Base-by-base conservation (phyloP, 2,113 vertebrate genomes). In the Crypturellus undulatus region DNA sequence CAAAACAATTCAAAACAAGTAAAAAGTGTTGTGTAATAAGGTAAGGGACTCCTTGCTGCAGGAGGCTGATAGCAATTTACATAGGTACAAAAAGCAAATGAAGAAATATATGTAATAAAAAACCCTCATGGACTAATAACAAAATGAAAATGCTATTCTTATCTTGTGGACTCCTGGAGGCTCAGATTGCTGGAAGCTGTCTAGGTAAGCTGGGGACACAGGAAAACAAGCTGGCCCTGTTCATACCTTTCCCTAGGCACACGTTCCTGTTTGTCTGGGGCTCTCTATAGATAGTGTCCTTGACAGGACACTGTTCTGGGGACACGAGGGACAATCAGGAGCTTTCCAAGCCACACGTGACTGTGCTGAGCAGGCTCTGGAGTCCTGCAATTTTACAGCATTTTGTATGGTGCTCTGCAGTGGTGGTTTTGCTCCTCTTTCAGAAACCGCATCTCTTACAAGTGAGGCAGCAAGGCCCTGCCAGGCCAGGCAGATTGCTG, bases 331-430 rank as follows among this genome's bases (percentile, higher is more conserved):
- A 54, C 30, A 38, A 70, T 40, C 51, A 79, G 32, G 13, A 84
- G 38, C 5, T 32, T 79, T 89, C 63, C 28, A 63, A 93, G 89
- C 25, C 28, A 70, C 70, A 58, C 3, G 0, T 28, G 42, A 38
- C 67, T 43, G 38, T 68, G 62, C 21, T 22, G 21, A 24, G 49
- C 21, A 49, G 49, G 10, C 19, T 49, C 36, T 30, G 24, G 49
- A 42, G 32, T 10, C 8, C 59, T 1, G 0, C 56, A 65, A 3
- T 0, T 0, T 2, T 12, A 54, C 24, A 45, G 21, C 26, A 68
- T 22, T 75, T 78, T 51, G 76, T 59, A 12, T 22, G 17, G 43
- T 12, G 18, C 26, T 40, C 10, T 24, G 17, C 14, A 13, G 36
- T 22, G n/a, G 17, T n/a, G 34, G 25, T 28, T 78, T 49, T 78